Conservation (phyloP, 2,113 vertebrate genomes). For the Pithys albifrons region DNA sequence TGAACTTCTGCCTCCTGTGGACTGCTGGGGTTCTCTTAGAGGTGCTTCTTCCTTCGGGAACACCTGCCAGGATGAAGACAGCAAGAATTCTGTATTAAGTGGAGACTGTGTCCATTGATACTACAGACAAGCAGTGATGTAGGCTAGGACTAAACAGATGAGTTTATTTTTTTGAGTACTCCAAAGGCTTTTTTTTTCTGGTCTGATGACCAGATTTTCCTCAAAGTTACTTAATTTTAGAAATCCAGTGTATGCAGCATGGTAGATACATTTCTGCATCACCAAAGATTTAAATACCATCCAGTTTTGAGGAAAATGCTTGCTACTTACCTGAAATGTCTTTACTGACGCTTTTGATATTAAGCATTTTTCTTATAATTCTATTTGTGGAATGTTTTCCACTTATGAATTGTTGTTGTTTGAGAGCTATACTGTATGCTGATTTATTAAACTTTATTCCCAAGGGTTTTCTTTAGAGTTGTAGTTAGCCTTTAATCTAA, state of each 20-base stretch:
- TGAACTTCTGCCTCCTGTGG: fast-evolving
- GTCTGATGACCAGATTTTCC: not conserved
- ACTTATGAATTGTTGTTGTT: not conserved
- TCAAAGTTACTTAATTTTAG: not conserved
- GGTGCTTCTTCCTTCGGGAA: not conserved
- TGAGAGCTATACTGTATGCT: not conserved
- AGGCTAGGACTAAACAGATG: not conserved
- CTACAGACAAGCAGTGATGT: not conserved
- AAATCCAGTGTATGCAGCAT: not conserved
- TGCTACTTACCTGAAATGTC: not conserved
- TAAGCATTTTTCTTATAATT: not conserved
- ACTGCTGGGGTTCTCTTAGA: not conserved
- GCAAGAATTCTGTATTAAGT: not conserved
- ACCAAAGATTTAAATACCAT: not conserved
- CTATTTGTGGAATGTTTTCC: not conserved
- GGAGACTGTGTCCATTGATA: not conserved
- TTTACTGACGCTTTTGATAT: not conserved
- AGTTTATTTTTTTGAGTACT: not conserved
- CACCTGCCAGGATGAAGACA: not conserved
- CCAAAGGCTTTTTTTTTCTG: not conserved
- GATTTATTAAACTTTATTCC: not conserved
- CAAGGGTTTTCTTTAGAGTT: not conserved
- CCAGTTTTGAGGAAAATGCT: not conserved
- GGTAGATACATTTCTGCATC: not conserved
- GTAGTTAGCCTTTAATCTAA: not conserved